Evolutionary conservation across 2,888 invertebrate species (phyloP).

Genomic region (Lycophotia porphyrea): DNA sequence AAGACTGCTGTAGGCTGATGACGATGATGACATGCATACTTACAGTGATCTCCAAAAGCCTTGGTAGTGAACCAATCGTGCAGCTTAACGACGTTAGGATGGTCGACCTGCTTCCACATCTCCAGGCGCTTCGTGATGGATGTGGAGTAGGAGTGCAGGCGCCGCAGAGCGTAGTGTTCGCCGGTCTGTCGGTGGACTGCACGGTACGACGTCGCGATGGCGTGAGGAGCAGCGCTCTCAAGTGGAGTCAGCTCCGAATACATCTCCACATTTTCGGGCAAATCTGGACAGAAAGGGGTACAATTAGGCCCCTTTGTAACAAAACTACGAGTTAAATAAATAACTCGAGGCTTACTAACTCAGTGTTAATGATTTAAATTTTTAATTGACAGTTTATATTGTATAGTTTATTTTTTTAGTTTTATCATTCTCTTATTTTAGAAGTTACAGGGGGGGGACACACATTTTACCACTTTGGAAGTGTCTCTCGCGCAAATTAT

Average conservation of each 20-base stretch:
- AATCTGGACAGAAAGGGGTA: slow-evolving; percentile 86
- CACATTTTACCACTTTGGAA: too few relatives aligned
- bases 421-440: too few relatives aligned
- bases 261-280: slow-evolving; percentile 97
- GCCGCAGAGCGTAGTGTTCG: slow-evolving; percentile 95
- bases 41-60: slow-evolving; percentile 98
- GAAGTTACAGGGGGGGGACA: too few relatives aligned
- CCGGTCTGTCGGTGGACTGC: slow-evolving; percentile 97
- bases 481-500: too few relatives aligned
- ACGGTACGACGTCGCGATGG: slow-evolving; percentile 96
- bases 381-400: too few relatives aligned
- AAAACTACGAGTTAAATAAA: too few relatives aligned
- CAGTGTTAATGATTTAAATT: too few relatives aligned
- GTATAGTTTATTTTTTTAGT: too few relatives aligned
- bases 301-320: too few relatives aligned
- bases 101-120: slow-evolving; percentile 98
- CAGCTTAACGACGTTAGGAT: slow-evolving; percentile 98
- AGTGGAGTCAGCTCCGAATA: slow-evolving; percentile 97
- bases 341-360: too few relatives aligned
- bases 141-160: slow-evolving; percentile 96
- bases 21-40: slow-evolving; percentile 78
- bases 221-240: slow-evolving; percentile 92
- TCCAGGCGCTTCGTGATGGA: slow-evolving; percentile 97
- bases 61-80: slow-evolving; percentile 98
- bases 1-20: not conserved